Conservation (phyloP, 2,113 vertebrate species). For the Centrocercus urophasianus region DNA sequence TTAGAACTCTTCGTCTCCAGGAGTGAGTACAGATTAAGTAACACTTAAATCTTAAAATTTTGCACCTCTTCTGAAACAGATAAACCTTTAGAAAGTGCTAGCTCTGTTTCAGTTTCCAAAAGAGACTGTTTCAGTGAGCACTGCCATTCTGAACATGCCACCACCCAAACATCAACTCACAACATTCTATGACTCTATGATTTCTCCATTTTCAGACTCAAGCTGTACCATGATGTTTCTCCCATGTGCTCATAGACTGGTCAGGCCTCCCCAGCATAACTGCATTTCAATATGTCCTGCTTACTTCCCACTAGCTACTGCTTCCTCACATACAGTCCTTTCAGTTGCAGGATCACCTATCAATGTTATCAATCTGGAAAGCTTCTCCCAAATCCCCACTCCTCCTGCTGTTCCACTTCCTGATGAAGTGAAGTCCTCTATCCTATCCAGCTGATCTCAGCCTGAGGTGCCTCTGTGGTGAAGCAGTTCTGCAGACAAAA, state of each 20-base stretch:
- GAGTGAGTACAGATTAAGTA: neutral
- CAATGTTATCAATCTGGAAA: neutral
- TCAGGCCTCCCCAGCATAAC: rapidly evolving
- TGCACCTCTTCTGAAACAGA: neutral
- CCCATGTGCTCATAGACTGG: neutral
- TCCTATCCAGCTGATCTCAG: neutral
- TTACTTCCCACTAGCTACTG: neutral
- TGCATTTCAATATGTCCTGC: neutral
- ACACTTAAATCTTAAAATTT: neutral
- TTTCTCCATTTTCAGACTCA: neutral
- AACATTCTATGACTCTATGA: too few species aligned
- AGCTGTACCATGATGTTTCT: neutral
- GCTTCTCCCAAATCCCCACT: neutral
- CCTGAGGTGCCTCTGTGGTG: too few species aligned
- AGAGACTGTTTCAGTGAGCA: neutral
- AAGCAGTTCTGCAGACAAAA: too few species aligned
- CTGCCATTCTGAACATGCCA: neutral
- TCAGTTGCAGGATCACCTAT: neutral
- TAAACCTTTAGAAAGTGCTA: neutral
- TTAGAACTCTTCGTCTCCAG: neutral
- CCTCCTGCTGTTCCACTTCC: neutral
- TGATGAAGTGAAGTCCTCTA: neutral
- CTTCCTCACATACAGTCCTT: neutral
- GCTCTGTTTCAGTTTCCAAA: neutral
- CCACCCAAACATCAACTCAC: neutral